phyloP scores from a whole-genome alignment of 2,888 invertebrate species.

The Philopedon plagiatum region DNA sequence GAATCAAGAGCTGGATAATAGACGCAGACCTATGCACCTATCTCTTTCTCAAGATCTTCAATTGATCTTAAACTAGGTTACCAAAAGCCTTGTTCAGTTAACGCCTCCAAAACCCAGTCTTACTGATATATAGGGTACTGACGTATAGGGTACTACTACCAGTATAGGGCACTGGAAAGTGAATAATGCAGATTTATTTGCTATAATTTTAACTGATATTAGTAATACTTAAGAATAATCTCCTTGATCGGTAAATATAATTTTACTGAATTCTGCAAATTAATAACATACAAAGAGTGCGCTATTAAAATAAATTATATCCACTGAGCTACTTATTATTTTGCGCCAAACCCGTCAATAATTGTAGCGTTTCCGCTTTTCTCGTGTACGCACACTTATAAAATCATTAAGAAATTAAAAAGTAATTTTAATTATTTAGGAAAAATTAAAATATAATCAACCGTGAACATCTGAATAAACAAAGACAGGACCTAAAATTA shows the following conservation, averaged over 20 bases:
- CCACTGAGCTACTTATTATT: constrained; percentile 38
- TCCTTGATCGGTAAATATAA: neutral
- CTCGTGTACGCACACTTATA: neutral
- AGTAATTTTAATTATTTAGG: neutral
- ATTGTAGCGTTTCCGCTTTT: constrained; percentile 10
- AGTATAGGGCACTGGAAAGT: too few species aligned
- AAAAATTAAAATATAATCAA: neutral
- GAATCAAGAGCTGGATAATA: too few species aligned
- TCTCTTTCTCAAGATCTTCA: too few species aligned
- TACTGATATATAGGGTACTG: too few species aligned
- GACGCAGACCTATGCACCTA: too few species aligned
- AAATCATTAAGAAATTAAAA: neutral
- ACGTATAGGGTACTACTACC: too few species aligned
- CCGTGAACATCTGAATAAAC: too few species aligned
- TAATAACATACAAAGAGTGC: constrained; percentile 33
- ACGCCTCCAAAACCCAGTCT: too few species aligned
- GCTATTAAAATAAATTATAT: constrained; percentile 36
- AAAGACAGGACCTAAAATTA: too few species aligned
- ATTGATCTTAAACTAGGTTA: too few species aligned
- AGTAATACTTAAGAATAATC: neutral
- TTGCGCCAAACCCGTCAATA: neutral
- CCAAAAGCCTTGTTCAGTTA: too few species aligned
- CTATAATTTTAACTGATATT: neutral
- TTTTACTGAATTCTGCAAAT: constrained; percentile 29
- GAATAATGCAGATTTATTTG: neutral